Evolutionary conservation across 2,888 invertebrate genomes (phyloP), one percentile per base, ranked within the genome.

Genomic region (Polydrusus cervinus): DNA sequence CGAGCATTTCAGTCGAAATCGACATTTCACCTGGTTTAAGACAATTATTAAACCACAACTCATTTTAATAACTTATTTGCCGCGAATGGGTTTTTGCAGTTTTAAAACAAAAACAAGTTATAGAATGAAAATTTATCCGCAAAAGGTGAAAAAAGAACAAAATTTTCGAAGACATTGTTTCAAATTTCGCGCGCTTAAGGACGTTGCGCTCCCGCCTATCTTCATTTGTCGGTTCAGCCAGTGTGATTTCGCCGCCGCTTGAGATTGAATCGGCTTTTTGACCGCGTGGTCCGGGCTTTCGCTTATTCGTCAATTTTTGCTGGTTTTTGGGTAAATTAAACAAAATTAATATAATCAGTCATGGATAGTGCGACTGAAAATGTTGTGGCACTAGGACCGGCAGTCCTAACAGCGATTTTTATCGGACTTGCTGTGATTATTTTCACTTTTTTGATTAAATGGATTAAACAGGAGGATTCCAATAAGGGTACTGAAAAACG

Each of bases 381-480:
- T 25, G 82, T 79, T 76, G 79, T 81, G 61, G 68, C 83, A 45
- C 80, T 80, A 30, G 82, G 80, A 75, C 83, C 83, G 38, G 79
- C 84, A 18, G 78, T 85, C 73, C 69, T 85, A 11, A 65, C 83
- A 20, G 78, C 83, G 72, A 78, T 82, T 68, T 81, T 85, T 64
- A 74, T 84, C 71, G 85, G 85, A 77, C 84, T 79, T 71, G 82
- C 82, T 79, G 83, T 82, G 71, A 78, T 84, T 45, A 71, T 86
- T 66, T 79, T 85, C 70, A 79, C 81, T 71, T 85, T 85, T 78
- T 82, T 85, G 74, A 73, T 84, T 62, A 84, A 82, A 75, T 80
- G 83, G 73, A 80, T 84, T 75, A 82, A 81, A 70, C 78, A 81
- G 66, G 83, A 83, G 49, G 78, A 80, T 66, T 75, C 76, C 62